Evolutionary conservation across 2,888 invertebrate species (phyloP).

Genomic region (Seira musarum): DNA sequence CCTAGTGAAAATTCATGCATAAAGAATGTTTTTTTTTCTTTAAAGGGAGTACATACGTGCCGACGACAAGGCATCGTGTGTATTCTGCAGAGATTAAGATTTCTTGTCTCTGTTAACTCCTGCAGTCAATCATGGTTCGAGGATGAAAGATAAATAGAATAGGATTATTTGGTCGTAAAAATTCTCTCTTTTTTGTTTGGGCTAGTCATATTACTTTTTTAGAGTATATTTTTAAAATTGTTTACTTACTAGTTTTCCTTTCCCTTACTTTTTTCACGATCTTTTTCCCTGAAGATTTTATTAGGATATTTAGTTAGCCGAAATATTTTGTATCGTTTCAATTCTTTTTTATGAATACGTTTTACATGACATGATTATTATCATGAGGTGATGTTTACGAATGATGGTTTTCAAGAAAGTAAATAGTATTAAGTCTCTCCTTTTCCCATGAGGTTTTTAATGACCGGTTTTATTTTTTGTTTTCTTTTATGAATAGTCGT

Average conservation of each 20-base stretch:
- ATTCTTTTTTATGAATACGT: not conserved
- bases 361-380: not conserved
- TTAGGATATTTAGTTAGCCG: not conserved
- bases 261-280: too few species aligned
- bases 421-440: conserved; percentile 32
- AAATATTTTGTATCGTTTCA: not conserved
- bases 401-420: not conserved
- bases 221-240: too few species aligned
- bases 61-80: conserved; percentile 28
- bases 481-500: conserved; percentile 30
- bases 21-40: not conserved
- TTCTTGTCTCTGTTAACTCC: conserved; percentile 19
- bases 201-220: too few species aligned
- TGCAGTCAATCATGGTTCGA: conserved; percentile 44
- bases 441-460: too few species aligned
- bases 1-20: not conserved
- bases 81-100: conserved; percentile 38
- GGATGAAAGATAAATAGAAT: conserved; percentile 55
- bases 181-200: conserved; percentile 32
- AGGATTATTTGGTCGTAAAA: conserved; percentile 48
- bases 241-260: too few species aligned
- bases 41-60: not conserved
- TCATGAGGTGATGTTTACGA: not conserved
- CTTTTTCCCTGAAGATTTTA: conserved; percentile 34
- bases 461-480: conserved; percentile 32